Conservation (phyloP, 2,888 invertebrate species). For the Nemurella pictetii region DNA sequence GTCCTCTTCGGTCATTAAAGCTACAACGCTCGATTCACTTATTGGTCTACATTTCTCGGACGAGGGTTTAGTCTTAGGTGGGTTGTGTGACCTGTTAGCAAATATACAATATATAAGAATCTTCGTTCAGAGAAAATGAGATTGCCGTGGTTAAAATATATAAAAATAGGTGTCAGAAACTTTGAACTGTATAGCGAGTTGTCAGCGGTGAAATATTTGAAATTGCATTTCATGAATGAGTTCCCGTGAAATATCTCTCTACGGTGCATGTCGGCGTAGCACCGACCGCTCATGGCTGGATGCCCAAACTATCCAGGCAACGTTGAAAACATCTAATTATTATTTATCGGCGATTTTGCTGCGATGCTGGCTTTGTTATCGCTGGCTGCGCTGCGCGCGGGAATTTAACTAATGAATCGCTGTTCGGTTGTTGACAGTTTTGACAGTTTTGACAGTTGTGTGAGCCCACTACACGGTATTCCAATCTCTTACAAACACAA, state of each 20-base stretch:
- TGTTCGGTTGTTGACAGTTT: not conserved
- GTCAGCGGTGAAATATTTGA: not conserved
- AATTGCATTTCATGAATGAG: not conserved
- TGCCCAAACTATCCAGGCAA: not conserved
- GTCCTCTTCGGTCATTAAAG: no score
- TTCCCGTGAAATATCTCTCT: not conserved
- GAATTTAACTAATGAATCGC: constrained; percentile 21
- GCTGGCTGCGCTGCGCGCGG: not conserved
- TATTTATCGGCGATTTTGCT: constrained; percentile 7
- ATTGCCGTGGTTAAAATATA: no score
- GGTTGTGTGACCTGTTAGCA: no score
- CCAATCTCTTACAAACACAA: not conserved
- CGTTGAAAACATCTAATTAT: not conserved
- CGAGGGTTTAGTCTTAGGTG: no score
- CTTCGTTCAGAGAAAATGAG: no score
- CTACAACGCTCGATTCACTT: no score
- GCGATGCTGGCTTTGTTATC: constrained; percentile 12
- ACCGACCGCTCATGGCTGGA: not conserved
- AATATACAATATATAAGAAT: no score
- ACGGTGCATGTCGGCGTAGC: not conserved
- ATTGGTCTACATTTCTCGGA: no score
- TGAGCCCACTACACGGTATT: not conserved
- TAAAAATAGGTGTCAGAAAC: not conserved
- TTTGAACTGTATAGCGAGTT: not conserved
- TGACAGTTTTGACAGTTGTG: not conserved